phyloP scores from a whole-genome alignment of 2,888 invertebrate genomes.

The Heliconius erato region DNA sequence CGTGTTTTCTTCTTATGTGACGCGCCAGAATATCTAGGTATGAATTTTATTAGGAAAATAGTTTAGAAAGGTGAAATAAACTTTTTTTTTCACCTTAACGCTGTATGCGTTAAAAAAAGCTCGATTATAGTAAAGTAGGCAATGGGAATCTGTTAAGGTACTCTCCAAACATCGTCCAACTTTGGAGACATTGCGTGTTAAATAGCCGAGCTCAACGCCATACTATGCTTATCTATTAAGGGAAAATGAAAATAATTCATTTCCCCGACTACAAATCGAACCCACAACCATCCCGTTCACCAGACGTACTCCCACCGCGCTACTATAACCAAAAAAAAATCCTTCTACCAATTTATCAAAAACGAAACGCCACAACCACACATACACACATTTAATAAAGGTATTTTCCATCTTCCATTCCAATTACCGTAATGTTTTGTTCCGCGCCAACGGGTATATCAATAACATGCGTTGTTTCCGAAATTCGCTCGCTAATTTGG shows the following conservation, averaged over 20 bases:
- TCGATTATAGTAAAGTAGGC: no score
- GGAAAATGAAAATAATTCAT: background rate
- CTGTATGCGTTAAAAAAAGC: no score
- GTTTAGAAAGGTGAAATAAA: background rate
- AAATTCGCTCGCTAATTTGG: slow-evolving; percentile 15
- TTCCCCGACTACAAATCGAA: background rate
- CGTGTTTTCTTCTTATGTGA: background rate
- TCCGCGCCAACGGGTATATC: slow-evolving; percentile 14
- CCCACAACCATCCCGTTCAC: no score
- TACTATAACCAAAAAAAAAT: background rate
- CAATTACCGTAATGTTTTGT: slow-evolving; percentile 31
- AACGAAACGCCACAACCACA: background rate
- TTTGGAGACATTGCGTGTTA: background rate
- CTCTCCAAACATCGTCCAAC: no score
- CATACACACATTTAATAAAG: background rate
- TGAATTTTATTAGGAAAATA: background rate
- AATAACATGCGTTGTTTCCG: slow-evolving; percentile 27
- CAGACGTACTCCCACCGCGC: background rate
- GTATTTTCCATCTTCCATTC: slow-evolving; percentile 22
- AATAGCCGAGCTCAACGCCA: background rate
- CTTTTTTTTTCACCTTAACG: background rate
- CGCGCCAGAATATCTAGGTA: background rate
- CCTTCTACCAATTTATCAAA: background rate
- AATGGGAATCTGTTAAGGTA: no score
- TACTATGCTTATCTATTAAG: background rate